Conservation (phyloP, 2,797 vertebrate genomes). For the Pangasius sanitwongsei region DNA sequence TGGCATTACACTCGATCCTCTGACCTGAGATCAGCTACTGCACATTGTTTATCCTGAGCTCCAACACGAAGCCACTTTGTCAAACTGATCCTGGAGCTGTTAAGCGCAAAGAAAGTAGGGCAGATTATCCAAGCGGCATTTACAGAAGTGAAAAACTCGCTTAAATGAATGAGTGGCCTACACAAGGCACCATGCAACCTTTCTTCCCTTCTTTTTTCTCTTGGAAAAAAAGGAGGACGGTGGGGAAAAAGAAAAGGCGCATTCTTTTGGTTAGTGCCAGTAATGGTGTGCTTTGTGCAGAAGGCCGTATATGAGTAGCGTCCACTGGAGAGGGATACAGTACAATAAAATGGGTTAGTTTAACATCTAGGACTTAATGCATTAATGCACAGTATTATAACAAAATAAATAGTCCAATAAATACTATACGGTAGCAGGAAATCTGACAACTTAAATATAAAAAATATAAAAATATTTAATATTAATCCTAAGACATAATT, state of each 20-base stretch:
- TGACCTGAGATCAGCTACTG: conserved; percentile 19
- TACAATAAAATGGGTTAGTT: background rate
- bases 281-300: conserved; percentile 37
- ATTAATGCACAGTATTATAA: background rate
- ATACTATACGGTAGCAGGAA: background rate
- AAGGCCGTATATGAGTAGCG: background rate
- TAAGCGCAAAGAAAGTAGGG: conserved; percentile 27
- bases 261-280: conserved; percentile 26
- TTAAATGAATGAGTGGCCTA: conserved; percentile 30
- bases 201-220: conserved; percentile 16
- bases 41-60: conserved; percentile 51
- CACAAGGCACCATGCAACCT: conserved; percentile 36
- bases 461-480: background rate
- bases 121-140: conserved; percentile 31
- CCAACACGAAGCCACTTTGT: conserved; percentile 37
- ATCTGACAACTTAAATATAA: background rate
- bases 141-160: conserved; percentile 18
- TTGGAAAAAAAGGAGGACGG: background rate
- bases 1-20: background rate
- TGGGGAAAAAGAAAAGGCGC: background rate
- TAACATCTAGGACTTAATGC: background rate
- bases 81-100: conserved; percentile 41
- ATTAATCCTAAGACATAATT: background rate
- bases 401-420: background rate
- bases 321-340: conserved; percentile 11